A percentile compares a stretch with the other conserved stretches of the same genome.
Conservation (phyloP, 2,888 invertebrate species). For the Tolmerus cingulatus region DNA sequence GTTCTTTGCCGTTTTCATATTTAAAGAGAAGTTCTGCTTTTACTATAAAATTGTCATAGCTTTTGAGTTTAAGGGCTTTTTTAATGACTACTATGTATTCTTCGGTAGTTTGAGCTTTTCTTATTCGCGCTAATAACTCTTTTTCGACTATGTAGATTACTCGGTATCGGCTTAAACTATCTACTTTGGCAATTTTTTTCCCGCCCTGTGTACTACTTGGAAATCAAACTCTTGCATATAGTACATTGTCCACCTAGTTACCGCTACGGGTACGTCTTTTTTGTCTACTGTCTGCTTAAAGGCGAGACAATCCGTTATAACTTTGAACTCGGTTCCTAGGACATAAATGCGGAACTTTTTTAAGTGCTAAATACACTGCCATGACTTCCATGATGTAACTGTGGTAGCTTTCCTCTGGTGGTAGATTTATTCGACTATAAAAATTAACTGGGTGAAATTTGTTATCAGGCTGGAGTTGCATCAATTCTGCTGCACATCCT, state of each 20-base stretch:
- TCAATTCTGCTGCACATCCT: constrained; percentile 52
- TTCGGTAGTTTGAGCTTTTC: too few relatives aligned
- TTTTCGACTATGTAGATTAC: constrained; percentile 38
- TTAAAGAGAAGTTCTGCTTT: too few relatives aligned
- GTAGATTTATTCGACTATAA: constrained; percentile 52
- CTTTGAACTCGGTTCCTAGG: constrained; percentile 51
- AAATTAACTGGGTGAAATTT: constrained; percentile 51
- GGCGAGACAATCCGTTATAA: constrained; percentile 54
- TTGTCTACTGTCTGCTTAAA: constrained; percentile 53
- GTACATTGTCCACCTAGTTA: constrained; percentile 54
- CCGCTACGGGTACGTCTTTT: constrained; percentile 51
- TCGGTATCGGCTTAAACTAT: not conserved
- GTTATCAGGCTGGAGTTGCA: constrained; percentile 50
- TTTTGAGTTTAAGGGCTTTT: too few relatives aligned
- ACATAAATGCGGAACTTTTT: constrained; percentile 53
- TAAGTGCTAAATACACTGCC: constrained; percentile 53
- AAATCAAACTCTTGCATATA: constrained; percentile 47
- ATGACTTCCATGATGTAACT: constrained; percentile 55
- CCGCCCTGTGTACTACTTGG: constrained; percentile 38
- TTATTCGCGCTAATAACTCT: constrained; percentile 8
- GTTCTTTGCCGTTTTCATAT: too few relatives aligned
- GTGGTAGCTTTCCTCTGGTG: constrained; percentile 52
- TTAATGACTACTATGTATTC: too few relatives aligned
- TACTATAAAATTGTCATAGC: too few relatives aligned
- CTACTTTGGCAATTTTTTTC: not conserved